Percentiles rank a stretch among this genome's conserved stretches.
These are phyloP conservation scores for Eutrigla gurnardus DNA, from an alignment of 2,797 vertebrate species.

Conservation along the genomic window DNA sequence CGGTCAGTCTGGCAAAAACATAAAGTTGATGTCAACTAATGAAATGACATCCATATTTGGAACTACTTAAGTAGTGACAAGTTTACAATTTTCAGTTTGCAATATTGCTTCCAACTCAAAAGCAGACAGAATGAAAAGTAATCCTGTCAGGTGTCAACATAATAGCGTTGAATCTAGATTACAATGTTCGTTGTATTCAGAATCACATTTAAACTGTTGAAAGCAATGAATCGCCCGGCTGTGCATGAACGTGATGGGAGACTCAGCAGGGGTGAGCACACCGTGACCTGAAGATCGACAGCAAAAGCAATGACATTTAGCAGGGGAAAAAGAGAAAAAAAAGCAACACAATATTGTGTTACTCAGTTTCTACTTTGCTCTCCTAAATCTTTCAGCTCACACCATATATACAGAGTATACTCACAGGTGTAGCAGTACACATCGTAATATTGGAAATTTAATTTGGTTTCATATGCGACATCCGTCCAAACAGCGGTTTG, in stretches of 20 bases:
- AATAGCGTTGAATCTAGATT: neutral
- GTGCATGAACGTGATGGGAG: neutral
- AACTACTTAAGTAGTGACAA: neutral
- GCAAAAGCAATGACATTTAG: slow-evolving; percentile 47
- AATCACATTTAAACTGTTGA: neutral
- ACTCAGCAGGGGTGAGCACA: slow-evolving; percentile 22
- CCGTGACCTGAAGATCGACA: slow-evolving; percentile 28
- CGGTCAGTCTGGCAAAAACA: neutral
- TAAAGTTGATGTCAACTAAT: neutral
- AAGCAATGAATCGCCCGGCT: neutral
- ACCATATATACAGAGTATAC: neutral
- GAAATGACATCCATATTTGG: neutral
- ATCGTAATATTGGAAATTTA: no score
- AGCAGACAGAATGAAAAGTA: neutral
- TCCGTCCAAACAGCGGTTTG: no score
- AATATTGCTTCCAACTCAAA: neutral
- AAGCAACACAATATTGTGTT: slow-evolving; percentile 6
- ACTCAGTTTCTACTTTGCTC: slow-evolving; percentile 9
- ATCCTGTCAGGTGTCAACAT: neutral
- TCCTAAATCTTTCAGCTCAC: slow-evolving; percentile 14
- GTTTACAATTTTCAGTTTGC: neutral
- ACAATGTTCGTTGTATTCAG: slow-evolving; percentile 17
- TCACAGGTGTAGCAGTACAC: no score
- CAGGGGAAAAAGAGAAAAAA: neutral
- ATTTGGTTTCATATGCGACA: no score